These are phyloP conservation scores for Cancer borealis DNA, from an alignment of 2,888 invertebrate genomes.

Conservation along the genomic window DNA sequence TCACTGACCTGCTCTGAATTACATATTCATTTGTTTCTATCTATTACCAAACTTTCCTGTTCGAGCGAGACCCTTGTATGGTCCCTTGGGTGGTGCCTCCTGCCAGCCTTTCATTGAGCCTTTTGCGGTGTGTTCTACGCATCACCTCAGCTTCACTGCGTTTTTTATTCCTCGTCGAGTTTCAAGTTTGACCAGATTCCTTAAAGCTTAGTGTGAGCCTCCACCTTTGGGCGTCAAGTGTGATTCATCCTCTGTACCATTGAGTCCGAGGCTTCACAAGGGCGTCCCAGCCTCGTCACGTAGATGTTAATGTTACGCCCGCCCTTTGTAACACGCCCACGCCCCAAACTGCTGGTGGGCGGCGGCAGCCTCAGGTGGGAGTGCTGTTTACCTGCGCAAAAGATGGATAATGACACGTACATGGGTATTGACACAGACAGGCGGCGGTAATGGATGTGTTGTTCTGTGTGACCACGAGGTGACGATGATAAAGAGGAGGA, in stretches of 20 bases:
- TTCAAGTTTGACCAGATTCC: constrained; percentile 18
- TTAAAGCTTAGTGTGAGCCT: not conserved
- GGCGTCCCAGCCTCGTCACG: not conserved
- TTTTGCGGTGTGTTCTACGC: not conserved
- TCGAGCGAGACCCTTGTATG: not conserved
- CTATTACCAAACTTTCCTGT: not conserved
- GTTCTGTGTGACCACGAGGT: not conserved
- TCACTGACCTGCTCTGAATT: not conserved
- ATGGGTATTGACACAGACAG: not conserved
- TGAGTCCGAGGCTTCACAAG: not conserved
- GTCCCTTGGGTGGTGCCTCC: not conserved
- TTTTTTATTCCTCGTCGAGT: not conserved
- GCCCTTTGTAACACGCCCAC: constrained; percentile 34
- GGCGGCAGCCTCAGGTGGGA: constrained; percentile 2
- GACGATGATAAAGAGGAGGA: not conserved
- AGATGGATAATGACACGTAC: constrained; percentile 15
- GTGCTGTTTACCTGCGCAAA: not conserved
- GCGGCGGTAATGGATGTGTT: constrained; percentile 33
- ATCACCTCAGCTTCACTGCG: not conserved
- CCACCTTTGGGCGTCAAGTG: constrained; percentile 1
- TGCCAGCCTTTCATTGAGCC: not conserved
- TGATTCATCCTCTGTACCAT: not conserved
- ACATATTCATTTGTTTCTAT: not conserved
- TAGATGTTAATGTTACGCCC: constrained; percentile 28
- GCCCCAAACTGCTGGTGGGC: not conserved